Evolutionary conservation across 2,888 invertebrate species (phyloP).

Genomic region (Reticulitermes lucifugus): DNA sequence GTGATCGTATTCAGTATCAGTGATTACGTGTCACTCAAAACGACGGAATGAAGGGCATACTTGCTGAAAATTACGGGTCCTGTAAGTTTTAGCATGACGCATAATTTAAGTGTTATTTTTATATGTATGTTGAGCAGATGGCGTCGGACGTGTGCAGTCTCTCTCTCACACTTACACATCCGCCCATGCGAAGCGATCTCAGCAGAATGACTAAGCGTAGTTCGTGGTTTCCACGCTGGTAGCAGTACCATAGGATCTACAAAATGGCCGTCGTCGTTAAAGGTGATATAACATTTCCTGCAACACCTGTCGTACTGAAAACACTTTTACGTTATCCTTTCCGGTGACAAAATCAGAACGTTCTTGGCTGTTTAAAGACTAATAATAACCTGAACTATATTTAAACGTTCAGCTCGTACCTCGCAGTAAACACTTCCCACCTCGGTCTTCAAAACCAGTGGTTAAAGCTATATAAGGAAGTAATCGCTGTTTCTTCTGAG

Average conservation of each 20-base stretch:
- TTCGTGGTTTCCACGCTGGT: slow-evolving; percentile 25
- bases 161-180: background rate
- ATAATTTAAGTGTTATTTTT: background rate
- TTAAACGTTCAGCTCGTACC: too few species aligned
- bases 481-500: too few species aligned
- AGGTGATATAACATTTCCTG: slow-evolving; percentile 18
- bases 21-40: background rate
- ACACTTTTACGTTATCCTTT: background rate
- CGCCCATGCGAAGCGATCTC: background rate
- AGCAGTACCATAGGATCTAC: slow-evolving; percentile 22
- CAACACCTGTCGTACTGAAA: background rate
- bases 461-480: too few species aligned
- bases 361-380: too few species aligned
- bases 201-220: background rate
- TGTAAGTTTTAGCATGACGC: background rate
- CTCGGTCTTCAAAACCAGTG: too few species aligned
- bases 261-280: slow-evolving; percentile 30
- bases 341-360: background rate
- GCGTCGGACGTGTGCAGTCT: background rate
- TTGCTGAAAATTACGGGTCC: background rate
- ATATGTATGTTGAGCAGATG: background rate
- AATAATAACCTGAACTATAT: too few species aligned
- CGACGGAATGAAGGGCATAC: background rate
- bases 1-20: background rate
- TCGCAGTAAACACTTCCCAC: too few species aligned